phyloP scores from a whole-genome alignment of 2,797 vertebrate genomes.

The Pachyuromys duprasi region DNA sequence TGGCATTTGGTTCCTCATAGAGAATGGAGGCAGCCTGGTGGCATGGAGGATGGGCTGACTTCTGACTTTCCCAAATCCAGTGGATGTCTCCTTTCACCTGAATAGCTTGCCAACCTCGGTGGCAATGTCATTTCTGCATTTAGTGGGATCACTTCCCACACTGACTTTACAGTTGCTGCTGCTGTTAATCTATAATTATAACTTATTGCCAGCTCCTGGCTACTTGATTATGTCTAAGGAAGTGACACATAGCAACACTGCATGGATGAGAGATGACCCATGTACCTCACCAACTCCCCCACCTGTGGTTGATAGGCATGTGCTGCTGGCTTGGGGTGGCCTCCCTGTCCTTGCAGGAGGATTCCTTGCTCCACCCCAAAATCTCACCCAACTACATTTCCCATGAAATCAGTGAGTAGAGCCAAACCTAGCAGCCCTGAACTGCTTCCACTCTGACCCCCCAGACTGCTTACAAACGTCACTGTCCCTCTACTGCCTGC shows the following conservation, averaged over 20 bases:
- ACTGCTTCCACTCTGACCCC: background rate
- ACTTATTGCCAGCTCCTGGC: slow-evolving; percentile 4
- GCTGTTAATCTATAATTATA: slow-evolving; percentile 4
- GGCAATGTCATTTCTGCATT: background rate
- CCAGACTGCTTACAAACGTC: background rate
- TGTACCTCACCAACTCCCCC: rapidly evolving
- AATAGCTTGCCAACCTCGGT: background rate
- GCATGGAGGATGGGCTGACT: background rate
- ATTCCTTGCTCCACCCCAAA: background rate
- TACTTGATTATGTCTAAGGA: background rate
- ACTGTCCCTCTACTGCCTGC: background rate
- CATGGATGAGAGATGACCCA: rapidly evolving
- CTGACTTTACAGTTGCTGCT: background rate
- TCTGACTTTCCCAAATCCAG: background rate
- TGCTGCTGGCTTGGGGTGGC: background rate
- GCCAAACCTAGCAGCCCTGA: background rate
- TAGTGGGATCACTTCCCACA: background rate
- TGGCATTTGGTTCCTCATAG: background rate
- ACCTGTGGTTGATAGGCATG: background rate
- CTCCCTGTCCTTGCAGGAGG: background rate
- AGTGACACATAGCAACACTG: background rate
- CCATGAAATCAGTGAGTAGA: background rate
- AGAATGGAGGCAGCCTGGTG: too few relatives aligned
- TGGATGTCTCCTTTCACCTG: background rate
- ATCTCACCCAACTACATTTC: background rate